Evolutionary conservation across 2,797 vertebrate genomes (phyloP), one percentile per base, ranked within the genome.

Genomic region (Enteromius paludinosus): DNA sequence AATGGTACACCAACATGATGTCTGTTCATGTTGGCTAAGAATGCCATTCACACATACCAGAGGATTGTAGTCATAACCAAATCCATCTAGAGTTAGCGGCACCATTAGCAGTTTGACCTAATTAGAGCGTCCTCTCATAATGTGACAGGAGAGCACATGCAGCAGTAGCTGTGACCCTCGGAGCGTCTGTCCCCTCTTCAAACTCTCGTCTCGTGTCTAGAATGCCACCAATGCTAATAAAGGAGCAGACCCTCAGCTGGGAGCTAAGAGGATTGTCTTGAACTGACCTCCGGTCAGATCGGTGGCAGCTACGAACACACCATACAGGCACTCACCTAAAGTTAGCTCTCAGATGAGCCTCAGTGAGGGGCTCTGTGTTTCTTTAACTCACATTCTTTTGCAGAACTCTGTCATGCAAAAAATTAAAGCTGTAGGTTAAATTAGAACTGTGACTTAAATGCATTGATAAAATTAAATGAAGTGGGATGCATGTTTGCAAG

Each of bases 151-250:
- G 20, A 33, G 47, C 47, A 64, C 65, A 73, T 79, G 66, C 71
- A 86, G 75, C 35, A 41, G 30, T 20, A 69, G 17, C 75, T 76
- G 23, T 77, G 74, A 70, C 81, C 79, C 73, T 66, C 43, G 45
- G 64, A 71, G 83, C 30, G 75, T 77, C 85, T 86, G 77, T 84
- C 78, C 70, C 59, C 33, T 69, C 47, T 77, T 85, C 56, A 83
- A 85, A 70, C 85, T 35, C 64, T 65, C 20, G 65, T 62, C 79
- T 85, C 78, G 2, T 28, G 79, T 49, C 81, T 83, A 84, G 84
- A 79, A 84, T 85, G 76, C 83, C 70, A 84, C 84, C 43, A 79
- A 86, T 86, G 86, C 82, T 85, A 85, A 86, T 81, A 68, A 83
- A 35, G 69, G 75, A 73, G 76, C 78, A 70, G 75, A 65, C 79